Conservation (phyloP, 2,888 invertebrate species). For the Eristalis arbustorum region DNA sequence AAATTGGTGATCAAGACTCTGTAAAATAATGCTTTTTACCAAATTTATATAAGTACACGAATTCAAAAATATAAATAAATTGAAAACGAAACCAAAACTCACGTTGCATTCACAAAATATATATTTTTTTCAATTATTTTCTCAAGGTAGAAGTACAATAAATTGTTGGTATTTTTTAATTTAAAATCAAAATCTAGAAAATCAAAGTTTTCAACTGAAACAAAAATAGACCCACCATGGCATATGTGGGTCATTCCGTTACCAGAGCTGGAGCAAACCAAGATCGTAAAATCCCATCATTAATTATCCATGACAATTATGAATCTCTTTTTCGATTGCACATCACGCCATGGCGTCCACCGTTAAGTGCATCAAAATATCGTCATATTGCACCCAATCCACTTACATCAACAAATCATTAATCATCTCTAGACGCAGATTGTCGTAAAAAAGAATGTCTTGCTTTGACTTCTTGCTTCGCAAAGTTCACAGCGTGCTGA, state of each 20-base stretch:
- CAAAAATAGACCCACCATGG: conserved; percentile 1
- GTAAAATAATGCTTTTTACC: too few species aligned
- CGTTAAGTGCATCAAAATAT: conserved; percentile 16
- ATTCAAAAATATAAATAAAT: too few species aligned
- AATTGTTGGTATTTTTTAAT: too few species aligned
- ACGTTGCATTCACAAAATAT: too few species aligned
- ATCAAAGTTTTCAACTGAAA: not conserved
- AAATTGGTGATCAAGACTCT: too few species aligned
- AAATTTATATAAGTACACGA: too few species aligned
- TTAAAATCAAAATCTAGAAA: too few species aligned
- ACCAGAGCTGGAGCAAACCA: conserved; percentile 22
- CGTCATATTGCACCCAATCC: conserved; percentile 51
- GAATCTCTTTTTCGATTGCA: conserved; percentile 57
- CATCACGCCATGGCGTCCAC: not conserved
- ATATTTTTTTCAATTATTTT: too few species aligned
- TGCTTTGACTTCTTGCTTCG: not conserved
- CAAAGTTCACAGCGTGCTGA: conserved; percentile 47
- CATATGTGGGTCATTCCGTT: conserved; percentile 58
- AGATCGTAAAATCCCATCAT: conserved; percentile 53
- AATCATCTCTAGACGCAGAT: conserved; percentile 44
- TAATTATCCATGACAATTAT: conserved; percentile 68
- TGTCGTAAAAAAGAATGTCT: not conserved
- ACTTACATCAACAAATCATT: conserved; percentile 67
- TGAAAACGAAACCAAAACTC: too few species aligned
- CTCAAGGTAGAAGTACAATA: too few species aligned